phyloP scores from a whole-genome alignment of 2,888 invertebrate genomes.

The Torymus tubicola region DNA sequence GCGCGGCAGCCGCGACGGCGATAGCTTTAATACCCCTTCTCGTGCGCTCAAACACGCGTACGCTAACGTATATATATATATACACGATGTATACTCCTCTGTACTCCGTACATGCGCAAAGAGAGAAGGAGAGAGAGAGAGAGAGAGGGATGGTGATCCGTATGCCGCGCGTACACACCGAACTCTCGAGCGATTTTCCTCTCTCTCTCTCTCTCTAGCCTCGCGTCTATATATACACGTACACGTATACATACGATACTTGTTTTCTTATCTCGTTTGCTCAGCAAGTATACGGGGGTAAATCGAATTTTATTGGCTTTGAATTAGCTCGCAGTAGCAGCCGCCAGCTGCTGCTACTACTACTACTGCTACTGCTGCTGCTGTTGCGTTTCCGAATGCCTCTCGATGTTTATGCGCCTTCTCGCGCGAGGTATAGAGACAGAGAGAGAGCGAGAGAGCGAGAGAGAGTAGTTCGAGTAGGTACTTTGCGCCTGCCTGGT shows the following conservation, averaged over 20 bases:
- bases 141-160: no score
- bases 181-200: no score
- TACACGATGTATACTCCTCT: no score
- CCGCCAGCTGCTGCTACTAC: neutral
- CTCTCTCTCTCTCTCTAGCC: neutral
- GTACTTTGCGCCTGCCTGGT: no score
- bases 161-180: no score
- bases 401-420: conserved; percentile 13
- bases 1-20: neutral
- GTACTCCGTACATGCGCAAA: no score
- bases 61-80: no score
- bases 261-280: conserved; percentile 46
- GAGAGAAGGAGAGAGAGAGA: no score
- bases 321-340: conserved; percentile 24
- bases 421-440: neutral
- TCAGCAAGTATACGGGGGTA: conserved; percentile 11
- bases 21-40: conserved; percentile 4
- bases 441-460: no score
- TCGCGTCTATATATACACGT: no score
- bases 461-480: no score
- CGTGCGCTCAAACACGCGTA: neutral
- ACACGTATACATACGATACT: neutral
- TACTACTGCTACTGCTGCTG: neutral
- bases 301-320: conserved; percentile 52
- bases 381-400: neutral